These are phyloP conservation scores for Nannoperca obscura DNA, from an alignment of 2,797 vertebrate species.

Conservation along the genomic window DNA sequence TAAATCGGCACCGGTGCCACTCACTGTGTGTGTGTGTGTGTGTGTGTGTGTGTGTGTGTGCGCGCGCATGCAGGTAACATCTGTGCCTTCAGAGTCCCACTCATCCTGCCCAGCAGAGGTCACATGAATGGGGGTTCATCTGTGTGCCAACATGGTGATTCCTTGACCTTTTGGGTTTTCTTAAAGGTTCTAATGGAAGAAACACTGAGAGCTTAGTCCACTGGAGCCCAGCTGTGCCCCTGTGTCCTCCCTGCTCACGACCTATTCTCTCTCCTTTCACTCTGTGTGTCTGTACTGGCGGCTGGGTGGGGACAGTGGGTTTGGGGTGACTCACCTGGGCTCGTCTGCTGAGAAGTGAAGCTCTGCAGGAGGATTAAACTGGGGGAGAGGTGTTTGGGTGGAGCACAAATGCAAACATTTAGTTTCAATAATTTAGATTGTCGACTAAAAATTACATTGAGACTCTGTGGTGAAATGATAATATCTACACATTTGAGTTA, in stretches of 20 bases:
- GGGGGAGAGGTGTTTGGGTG: background rate
- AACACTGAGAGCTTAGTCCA: slow-evolving; percentile 73
- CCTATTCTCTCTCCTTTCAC: slow-evolving; percentile 40
- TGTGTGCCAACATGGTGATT: slow-evolving; percentile 74
- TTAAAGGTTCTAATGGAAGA: slow-evolving; percentile 69
- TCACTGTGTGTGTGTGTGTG: slow-evolving; percentile 14
- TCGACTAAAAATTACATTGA: background rate
- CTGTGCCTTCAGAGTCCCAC: slow-evolving; percentile 50
- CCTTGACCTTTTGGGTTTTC: slow-evolving; percentile 70
- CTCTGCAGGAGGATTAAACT: slow-evolving; percentile 13
- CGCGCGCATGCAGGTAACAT: slow-evolving; percentile 51
- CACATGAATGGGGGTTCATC: slow-evolving; percentile 68
- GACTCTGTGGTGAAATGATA: background rate
- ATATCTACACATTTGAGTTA: slow-evolving; percentile 5
- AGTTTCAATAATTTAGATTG: background rate
- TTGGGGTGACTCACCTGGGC: slow-evolving; percentile 54
- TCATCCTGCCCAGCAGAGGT: slow-evolving; percentile 53
- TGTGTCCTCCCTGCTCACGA: slow-evolving; percentile 51
- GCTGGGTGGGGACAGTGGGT: slow-evolving; percentile 12
- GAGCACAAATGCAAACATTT: slow-evolving; percentile 8
- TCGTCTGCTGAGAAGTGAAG: slow-evolving; percentile 12
- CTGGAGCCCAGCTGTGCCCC: slow-evolving; percentile 70
- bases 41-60: background rate
- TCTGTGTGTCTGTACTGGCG: slow-evolving; percentile 30
- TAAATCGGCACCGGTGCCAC: slow-evolving; percentile 12